These are phyloP conservation scores for Acleris cristana DNA, from an alignment of 2,888 invertebrate species.

Conservation along the genomic window DNA sequence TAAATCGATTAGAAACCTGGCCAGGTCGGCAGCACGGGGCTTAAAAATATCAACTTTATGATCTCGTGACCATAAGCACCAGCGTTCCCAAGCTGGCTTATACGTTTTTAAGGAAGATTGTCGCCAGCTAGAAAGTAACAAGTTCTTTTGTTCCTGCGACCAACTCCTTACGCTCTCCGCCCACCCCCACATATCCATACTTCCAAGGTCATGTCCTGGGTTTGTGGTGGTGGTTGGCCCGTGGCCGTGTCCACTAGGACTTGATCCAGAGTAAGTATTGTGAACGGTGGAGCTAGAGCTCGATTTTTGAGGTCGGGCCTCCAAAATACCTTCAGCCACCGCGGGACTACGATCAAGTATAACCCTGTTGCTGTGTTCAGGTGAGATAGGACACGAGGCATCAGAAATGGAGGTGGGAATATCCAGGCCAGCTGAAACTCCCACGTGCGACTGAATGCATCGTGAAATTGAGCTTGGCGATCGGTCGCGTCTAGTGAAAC, in stretches of 20 bases:
- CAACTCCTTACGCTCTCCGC: conserved; percentile 20
- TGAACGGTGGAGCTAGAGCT: conserved; percentile 30
- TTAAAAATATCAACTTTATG: conserved; percentile 2
- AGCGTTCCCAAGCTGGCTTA: conserved; percentile 21
- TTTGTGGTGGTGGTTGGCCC: conserved; percentile 33
- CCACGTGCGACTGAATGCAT: conserved; percentile 42
- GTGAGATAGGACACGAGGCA: conserved; percentile 40
- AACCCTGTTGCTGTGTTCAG: conserved; percentile 34
- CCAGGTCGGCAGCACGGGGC: conserved; percentile 28
- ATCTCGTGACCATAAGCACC: conserved; percentile 18
- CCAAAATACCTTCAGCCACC: conserved; percentile 3
- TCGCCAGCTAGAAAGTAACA: conserved; percentile 25
- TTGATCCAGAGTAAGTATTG: conserved; percentile 20
- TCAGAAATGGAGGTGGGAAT: conserved; percentile 24
- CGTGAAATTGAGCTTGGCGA: conserved; percentile 37
- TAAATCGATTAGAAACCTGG: conserved; percentile 30
- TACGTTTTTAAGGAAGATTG: neutral
- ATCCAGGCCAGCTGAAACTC: conserved; percentile 43
- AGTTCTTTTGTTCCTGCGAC: conserved; percentile 20
- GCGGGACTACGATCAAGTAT: conserved; percentile 35
- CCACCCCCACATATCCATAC: too few relatives aligned
- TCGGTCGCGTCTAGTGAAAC: too few relatives aligned
- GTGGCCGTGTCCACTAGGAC: conserved; percentile 35
- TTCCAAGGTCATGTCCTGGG: conserved; percentile 33
- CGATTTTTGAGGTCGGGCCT: conserved; percentile 26